Percentiles rank a stretch among this genome's conserved stretches.
phyloP scores from a whole-genome alignment of 2,888 invertebrate genomes.

The Agriopis aurantiaria region DNA sequence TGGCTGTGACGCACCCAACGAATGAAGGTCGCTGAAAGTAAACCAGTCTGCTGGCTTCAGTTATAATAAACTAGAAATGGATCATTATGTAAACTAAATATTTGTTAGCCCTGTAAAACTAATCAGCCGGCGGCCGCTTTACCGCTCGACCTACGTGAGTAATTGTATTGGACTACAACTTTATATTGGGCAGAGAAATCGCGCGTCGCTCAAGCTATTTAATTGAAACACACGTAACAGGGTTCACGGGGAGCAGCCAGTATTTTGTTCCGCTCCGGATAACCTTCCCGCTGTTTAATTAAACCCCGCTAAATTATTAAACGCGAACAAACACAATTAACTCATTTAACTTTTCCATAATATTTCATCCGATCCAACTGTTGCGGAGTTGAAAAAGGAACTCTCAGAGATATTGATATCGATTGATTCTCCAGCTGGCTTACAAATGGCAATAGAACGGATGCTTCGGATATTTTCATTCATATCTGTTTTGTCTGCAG shows the following conservation, averaged over 20 bases:
- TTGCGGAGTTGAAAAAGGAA: slow-evolving; percentile 34
- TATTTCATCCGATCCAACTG: slow-evolving; percentile 45
- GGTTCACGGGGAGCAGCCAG: slow-evolving; percentile 58
- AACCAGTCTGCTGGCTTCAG: slow-evolving; percentile 37
- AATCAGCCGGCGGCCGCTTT: slow-evolving; percentile 32
- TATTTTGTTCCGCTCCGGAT: slow-evolving; percentile 52
- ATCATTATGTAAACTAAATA: slow-evolving; percentile 33
- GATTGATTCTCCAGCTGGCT: slow-evolving; percentile 11
- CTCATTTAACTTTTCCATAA: slow-evolving; percentile 56
- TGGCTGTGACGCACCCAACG: slow-evolving; percentile 28
- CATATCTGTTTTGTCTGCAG: slow-evolving; percentile 17
- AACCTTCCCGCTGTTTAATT: slow-evolving; percentile 58
- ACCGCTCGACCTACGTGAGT: slow-evolving; percentile 40
- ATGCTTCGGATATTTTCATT: slow-evolving; percentile 13
- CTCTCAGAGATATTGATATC: slow-evolving; percentile 26
- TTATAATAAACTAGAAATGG: slow-evolving; percentile 26
- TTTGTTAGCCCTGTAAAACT: slow-evolving; percentile 47
- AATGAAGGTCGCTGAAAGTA: slow-evolving; percentile 36
- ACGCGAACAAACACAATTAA: slow-evolving; percentile 55
- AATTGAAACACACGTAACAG: slow-evolving; percentile 63
- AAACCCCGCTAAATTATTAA: slow-evolving; percentile 59
- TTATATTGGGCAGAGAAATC: slow-evolving; percentile 48
- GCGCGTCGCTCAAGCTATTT: slow-evolving; percentile 56
- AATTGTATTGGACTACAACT: slow-evolving; percentile 3
- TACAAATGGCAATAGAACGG: slow-evolving; percentile 20